A percentile compares a stretch with the other conserved stretches of the same genome.
These are phyloP conservation scores for Pogonognathellus flavescens DNA, from an alignment of 1,140 invertebrate genomes.

Conservation along the genomic window DNA sequence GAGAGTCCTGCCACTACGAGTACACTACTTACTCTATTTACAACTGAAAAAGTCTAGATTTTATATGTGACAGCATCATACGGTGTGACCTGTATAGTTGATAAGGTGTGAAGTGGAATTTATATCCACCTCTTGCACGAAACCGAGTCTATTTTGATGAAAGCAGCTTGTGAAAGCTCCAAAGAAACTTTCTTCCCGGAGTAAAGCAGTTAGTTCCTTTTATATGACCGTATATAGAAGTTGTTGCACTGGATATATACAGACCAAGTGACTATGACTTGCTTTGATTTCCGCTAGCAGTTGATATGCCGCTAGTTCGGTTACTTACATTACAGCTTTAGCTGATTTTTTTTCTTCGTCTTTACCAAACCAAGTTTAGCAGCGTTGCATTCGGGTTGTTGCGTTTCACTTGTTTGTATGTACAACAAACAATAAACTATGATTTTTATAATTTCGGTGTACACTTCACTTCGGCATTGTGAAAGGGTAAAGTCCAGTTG, in stretches of 20 bases:
- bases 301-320: slow-evolving; percentile 38
- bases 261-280: slow-evolving; percentile 2
- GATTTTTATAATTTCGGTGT: background rate
- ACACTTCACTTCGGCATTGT: too few species aligned
- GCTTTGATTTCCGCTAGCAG: slow-evolving; percentile 56
- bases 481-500: too few species aligned
- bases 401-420: too few species aligned
- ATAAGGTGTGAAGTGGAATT: background rate
- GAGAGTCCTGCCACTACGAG: background rate
- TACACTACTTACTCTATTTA: background rate
- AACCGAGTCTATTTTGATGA: slow-evolving; percentile 16
- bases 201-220: background rate
- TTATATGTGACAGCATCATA: background rate
- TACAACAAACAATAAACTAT: too few species aligned
- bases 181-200: slow-evolving; percentile 28
- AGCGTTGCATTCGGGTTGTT: too few species aligned
- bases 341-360: slow-evolving; percentile 23
- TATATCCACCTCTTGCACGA: slow-evolving; percentile 9
- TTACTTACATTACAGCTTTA: too few species aligned
- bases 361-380: slow-evolving; percentile 20
- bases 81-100: background rate
- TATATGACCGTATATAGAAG: too few species aligned
- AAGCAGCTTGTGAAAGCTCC: slow-evolving; percentile 20
- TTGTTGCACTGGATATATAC: too few species aligned
- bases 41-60: background rate